These are phyloP conservation scores for Agapornis canus DNA, from an alignment of 2,797 vertebrate genomes.

Conservation along the genomic window DNA sequence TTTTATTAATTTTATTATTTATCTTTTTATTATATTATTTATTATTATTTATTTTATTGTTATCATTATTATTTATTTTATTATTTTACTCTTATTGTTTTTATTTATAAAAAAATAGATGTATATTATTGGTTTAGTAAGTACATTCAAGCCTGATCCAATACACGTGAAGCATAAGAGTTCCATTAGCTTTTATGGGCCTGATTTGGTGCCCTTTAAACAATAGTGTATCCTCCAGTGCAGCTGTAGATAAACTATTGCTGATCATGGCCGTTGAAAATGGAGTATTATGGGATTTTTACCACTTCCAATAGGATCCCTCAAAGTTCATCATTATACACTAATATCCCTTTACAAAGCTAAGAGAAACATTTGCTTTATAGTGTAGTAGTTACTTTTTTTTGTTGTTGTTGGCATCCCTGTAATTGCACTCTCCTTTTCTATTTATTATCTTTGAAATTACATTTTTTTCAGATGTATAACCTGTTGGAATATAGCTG, in stretches of 20 bases:
- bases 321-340: not conserved
- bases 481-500: not conserved
- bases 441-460: slow-evolving; percentile 11
- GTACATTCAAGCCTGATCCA: not conserved
- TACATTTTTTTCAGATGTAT: not conserved
- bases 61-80: too few species aligned
- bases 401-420: not conserved
- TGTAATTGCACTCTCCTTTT: not conserved
- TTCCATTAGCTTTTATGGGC: slow-evolving; percentile 9
- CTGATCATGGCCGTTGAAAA: not conserved
- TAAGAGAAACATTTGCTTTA: not conserved
- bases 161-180: not conserved
- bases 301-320: not conserved
- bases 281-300: not conserved
- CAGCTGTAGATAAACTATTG: not conserved
- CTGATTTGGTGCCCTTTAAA: not conserved
- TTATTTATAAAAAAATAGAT: not conserved
- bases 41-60: too few species aligned
- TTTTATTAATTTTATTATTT: too few species aligned
- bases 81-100: too few species aligned
- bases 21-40: too few species aligned
- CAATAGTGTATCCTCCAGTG: not conserved
- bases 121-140: not conserved
- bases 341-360: not conserved
- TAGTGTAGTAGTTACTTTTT: not conserved